A percentile compares a stretch with the other conserved stretches of the same genome.
These are phyloP conservation scores for Morpho achilles DNA, from an alignment of 2,888 invertebrate species.

Conservation along the genomic window DNA sequence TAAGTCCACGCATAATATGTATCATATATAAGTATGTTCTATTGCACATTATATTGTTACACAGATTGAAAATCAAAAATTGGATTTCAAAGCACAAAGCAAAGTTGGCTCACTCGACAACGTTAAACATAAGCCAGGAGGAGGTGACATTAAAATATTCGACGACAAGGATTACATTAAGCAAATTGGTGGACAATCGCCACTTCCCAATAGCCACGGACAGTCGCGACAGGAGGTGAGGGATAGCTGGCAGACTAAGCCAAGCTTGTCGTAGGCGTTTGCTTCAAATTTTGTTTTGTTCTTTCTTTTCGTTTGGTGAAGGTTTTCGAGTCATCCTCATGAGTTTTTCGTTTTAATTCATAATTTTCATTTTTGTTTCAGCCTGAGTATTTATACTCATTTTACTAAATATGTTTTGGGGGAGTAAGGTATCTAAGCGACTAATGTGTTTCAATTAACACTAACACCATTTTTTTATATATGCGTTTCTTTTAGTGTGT, in stretches of 20 bases:
- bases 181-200: slow-evolving; percentile 80
- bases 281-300: slow-evolving; percentile 21
- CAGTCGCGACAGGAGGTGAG: slow-evolving; percentile 76
- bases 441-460: slow-evolving; percentile 25
- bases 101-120: slow-evolving; percentile 95
- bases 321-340: slow-evolving; percentile 34
- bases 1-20: slow-evolving; percentile 11
- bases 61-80: slow-evolving; percentile 93
- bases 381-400: slow-evolving; percentile 74
- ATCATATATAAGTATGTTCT: slow-evolving; percentile 45
- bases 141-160: slow-evolving; percentile 96
- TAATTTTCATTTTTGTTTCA: slow-evolving; percentile 61
- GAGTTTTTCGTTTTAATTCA: slow-evolving; percentile 26
- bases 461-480: slow-evolving; percentile 23
- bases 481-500: slow-evolving; percentile 5
- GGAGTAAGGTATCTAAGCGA: slow-evolving; percentile 33
- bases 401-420: slow-evolving; percentile 56
- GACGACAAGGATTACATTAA: slow-evolving; percentile 95
- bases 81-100: slow-evolving; percentile 95
- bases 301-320: slow-evolving; percentile 45
- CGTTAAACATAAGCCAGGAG: slow-evolving; percentile 94
- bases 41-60: slow-evolving; percentile 63
- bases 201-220: slow-evolving; percentile 56
- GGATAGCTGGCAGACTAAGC: slow-evolving; percentile 32
- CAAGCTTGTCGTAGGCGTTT: slow-evolving; percentile 6